phyloP scores from a whole-genome alignment of 2,888 invertebrate genomes.

The Rhamnusium bicolor region DNA sequence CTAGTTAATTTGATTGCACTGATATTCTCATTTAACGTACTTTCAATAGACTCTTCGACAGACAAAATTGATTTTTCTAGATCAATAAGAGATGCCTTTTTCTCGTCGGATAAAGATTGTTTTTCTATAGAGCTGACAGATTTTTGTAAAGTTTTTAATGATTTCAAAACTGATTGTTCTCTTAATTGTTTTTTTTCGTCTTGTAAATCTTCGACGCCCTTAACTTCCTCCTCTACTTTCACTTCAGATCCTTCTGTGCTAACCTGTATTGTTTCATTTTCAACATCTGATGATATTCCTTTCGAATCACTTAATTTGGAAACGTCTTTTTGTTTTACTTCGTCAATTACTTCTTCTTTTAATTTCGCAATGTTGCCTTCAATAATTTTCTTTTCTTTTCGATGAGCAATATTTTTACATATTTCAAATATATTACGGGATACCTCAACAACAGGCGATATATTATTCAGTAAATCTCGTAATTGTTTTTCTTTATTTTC shows the following conservation, averaged over 20 bases:
- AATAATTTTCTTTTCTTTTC: not conserved
- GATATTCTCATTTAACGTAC: constrained; percentile 38
- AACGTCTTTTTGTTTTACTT: not conserved
- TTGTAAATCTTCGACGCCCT: too few relatives aligned
- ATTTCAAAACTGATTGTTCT: constrained; percentile 49
- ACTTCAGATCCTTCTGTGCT: constrained; percentile 10
- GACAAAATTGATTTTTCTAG: constrained; percentile 62
- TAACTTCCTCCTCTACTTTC: not conserved
- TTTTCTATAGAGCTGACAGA: constrained; percentile 60
- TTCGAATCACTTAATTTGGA: not conserved
- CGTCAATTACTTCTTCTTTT: not conserved
- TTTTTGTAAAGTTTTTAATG: constrained; percentile 58
- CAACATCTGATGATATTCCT: not conserved
- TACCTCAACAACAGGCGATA: constrained; percentile 34
- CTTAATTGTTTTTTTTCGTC: not conserved
- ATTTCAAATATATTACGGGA: constrained; percentile 49
- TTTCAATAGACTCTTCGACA: constrained; percentile 56
- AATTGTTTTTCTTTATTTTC: constrained; percentile 19
- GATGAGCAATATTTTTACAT: constrained; percentile 44
- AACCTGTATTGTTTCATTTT: not conserved
- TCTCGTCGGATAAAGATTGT: constrained; percentile 58
- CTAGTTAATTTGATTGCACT: constrained; percentile 43
- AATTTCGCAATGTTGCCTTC: not conserved
- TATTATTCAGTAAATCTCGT: constrained; percentile 30
- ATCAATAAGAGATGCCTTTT: constrained; percentile 59